A percentile compares a stretch with the other conserved stretches of the same genome.
Conservation (phyloP, 2,113 vertebrate species). For the Buteo buteo region DNA sequence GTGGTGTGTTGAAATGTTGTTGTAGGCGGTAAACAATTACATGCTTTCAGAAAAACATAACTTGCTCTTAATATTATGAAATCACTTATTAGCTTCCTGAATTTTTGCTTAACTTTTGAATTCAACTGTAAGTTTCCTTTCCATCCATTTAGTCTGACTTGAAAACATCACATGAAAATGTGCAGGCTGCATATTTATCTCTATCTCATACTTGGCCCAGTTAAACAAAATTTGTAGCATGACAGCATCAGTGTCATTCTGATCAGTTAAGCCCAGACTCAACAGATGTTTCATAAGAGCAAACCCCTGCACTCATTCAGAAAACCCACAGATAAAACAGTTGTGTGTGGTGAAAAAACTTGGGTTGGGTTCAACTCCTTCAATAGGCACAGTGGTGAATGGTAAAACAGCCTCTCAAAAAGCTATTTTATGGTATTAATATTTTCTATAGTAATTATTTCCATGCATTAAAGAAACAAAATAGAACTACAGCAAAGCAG, state of each 20-base stretch:
- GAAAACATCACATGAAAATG: neutral
- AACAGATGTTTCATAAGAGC: neutral
- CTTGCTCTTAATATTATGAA: neutral
- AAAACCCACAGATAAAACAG: neutral
- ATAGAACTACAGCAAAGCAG: neutral
- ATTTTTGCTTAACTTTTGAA: neutral
- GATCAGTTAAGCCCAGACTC: neutral
- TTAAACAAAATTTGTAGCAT: neutral
- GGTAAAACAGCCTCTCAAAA: neutral
- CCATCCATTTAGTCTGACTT: neutral
- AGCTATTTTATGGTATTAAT: neutral
- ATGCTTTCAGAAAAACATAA: neutral
- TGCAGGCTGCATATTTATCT: neutral
- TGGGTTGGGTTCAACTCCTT: neutral
- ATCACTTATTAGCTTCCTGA: neutral
- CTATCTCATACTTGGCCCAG: neutral
- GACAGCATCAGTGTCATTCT: neutral
- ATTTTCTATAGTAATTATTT: neutral
- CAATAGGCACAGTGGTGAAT: neutral
- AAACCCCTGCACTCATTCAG: neutral
- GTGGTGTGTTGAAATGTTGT: neutral
- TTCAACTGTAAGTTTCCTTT: neutral
- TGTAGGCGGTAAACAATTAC: neutral
- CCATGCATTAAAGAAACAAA: neutral
- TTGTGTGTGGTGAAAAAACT: neutral